These are phyloP conservation scores for Rhinolophus sinicus DNA, from an alignment of 2,113 vertebrate species.

Conservation along the genomic window DNA sequence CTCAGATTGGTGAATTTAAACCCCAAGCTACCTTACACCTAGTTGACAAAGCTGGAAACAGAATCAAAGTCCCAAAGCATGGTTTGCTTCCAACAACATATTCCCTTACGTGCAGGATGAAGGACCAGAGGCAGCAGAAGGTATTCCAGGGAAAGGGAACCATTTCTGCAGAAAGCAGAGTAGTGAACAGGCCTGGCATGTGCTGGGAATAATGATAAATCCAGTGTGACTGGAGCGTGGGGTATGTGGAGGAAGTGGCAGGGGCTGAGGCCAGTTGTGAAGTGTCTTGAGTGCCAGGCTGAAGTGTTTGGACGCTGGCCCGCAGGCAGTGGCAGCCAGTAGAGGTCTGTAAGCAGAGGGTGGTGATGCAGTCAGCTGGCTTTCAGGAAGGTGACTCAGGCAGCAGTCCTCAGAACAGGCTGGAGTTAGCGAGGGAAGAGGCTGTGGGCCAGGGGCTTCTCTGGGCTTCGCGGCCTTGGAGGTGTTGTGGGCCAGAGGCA, in stretches of 20 bases:
- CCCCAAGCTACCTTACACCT: background rate
- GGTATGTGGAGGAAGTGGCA: background rate
- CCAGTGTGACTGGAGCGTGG: background rate
- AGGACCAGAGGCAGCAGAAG: background rate
- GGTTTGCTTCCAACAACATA: background rate
- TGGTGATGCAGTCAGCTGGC: background rate
- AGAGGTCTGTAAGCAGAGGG: background rate
- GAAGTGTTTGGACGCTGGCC: background rate
- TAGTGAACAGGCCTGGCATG: background rate
- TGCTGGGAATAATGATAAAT: background rate
- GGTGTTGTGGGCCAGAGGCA: background rate
- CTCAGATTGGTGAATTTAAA: background rate
- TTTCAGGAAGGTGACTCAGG: background rate
- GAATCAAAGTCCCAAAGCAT: background rate
- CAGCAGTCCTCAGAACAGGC: background rate
- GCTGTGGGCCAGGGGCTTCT: background rate
- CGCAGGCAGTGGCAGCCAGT: background rate
- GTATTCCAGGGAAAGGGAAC: background rate
- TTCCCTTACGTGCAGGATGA: fast-evolving
- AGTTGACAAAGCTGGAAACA: background rate
- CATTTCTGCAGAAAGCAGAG: background rate
- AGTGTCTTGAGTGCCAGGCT: background rate
- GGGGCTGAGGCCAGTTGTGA: background rate
- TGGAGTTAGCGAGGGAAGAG: background rate
- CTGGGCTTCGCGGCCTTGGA: background rate